These are phyloP conservation scores for Drosophila ananassae DNA, from an alignment of 1,140 invertebrate species.

Conservation along the genomic window DNA sequence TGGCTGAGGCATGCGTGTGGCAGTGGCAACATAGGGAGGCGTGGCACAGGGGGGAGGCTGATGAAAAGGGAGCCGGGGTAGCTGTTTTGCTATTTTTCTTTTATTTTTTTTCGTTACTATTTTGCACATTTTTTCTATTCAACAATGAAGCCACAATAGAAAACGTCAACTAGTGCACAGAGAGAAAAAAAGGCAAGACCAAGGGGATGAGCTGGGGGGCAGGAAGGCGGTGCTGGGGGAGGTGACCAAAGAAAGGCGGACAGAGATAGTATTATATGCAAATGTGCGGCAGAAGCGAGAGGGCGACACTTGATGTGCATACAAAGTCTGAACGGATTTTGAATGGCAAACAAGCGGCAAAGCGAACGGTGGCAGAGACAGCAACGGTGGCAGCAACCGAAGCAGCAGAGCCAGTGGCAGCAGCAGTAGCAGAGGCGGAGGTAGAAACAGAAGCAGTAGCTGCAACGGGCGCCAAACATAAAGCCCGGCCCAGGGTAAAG, in stretches of 20 bases:
- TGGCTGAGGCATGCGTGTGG: slow-evolving; percentile 58
- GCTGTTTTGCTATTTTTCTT: slow-evolving; percentile 75
- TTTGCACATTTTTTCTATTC: slow-evolving; percentile 83
- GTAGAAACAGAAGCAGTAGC: not conserved
- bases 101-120: slow-evolving; percentile 77
- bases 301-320: slow-evolving; percentile 66
- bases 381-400: slow-evolving; percentile 1
- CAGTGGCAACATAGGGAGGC: slow-evolving; percentile 15
- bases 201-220: not conserved
- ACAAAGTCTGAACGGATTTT: slow-evolving; percentile 82
- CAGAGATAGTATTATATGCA: slow-evolving; percentile 56
- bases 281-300: slow-evolving; percentile 63
- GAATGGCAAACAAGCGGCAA: slow-evolving; percentile 79
- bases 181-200: slow-evolving; percentile 28
- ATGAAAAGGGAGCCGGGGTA: slow-evolving; percentile 7
- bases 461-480: slow-evolving; percentile 37
- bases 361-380: slow-evolving; percentile 31
- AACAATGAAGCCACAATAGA: slow-evolving; percentile 82
- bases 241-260: slow-evolving; percentile 35
- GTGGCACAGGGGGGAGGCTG: not conserved
- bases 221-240: not conserved
- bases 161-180: slow-evolving; percentile 77
- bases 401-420: not conserved
- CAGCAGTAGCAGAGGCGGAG: slow-evolving; percentile 8
- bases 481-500: slow-evolving; percentile 51